A percentile compares a stretch with the other conserved stretches of the same genome.
Evolutionary conservation across 2,113 vertebrate species (phyloP).

Genomic region (Lasiurus borealis): DNA sequence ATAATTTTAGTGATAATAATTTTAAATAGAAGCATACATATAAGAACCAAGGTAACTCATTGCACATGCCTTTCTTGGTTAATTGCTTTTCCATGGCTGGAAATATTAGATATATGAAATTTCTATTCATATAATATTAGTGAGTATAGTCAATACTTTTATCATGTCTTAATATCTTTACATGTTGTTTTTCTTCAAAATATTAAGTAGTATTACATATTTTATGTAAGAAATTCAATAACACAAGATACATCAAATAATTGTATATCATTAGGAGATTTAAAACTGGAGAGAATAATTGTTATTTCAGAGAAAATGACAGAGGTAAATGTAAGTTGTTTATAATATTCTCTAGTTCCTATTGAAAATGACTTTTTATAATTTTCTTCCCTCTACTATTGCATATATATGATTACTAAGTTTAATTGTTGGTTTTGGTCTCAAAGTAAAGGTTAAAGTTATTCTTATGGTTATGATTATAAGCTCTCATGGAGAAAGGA

Average conservation of each 20-base stretch:
- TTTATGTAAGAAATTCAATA: conserved; percentile 68
- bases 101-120: conserved; percentile 63
- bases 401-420: conserved; percentile 62
- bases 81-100: conserved; percentile 58
- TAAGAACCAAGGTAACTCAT: neutral
- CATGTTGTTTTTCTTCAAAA: conserved; percentile 45
- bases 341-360: conserved; percentile 62
- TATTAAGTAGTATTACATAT: conserved; percentile 21
- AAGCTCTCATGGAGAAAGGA: neutral
- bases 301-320: conserved; percentile 74
- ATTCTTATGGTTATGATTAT: conserved; percentile 38
- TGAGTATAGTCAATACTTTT: conserved; percentile 35
- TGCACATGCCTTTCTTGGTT: neutral
- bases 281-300: conserved; percentile 70
- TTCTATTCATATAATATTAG: conserved; percentile 50
- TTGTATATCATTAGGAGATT: conserved; percentile 76
- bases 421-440: conserved; percentile 66
- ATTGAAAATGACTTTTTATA: conserved; percentile 45
- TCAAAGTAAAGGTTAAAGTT: conserved; percentile 76
- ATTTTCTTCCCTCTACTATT: conserved; percentile 42
- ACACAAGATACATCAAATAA: conserved; percentile 63
- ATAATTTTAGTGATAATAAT: conserved; percentile 53
- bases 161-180: conserved; percentile 54
- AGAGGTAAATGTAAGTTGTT: conserved; percentile 68
- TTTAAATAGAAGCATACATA: conserved; percentile 27